Conservation (phyloP, 2,797 vertebrate genomes). For the Alectoris magna region DNA sequence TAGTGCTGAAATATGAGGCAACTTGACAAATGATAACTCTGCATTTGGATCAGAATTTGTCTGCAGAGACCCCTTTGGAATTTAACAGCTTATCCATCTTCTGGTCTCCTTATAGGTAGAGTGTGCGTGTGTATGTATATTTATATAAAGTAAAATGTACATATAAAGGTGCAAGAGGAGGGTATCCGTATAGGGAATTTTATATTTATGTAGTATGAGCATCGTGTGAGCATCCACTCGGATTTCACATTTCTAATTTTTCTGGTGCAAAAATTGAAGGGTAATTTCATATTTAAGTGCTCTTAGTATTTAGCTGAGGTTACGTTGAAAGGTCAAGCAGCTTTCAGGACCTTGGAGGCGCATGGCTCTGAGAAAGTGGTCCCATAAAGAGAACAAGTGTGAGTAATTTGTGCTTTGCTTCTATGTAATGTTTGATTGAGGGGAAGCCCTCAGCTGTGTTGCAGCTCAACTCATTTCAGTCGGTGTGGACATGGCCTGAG, state of each 20-base stretch:
- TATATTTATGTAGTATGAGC: background rate
- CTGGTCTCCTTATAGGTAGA: background rate
- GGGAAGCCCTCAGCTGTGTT: background rate
- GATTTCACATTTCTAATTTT: background rate
- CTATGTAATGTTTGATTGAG: background rate
- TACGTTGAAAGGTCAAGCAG: background rate
- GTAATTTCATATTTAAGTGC: background rate
- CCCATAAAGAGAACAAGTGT: background rate
- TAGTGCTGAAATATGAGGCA: background rate
- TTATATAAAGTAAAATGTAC: fast-evolving
- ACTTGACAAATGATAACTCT: background rate
- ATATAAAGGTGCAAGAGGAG: background rate
- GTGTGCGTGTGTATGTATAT: too few species aligned
- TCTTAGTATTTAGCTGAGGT: background rate
- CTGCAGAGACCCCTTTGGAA: background rate
- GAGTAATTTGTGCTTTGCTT: background rate
- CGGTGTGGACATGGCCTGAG: background rate
- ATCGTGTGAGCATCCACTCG: background rate
- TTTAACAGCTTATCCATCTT: background rate
- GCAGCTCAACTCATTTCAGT: background rate
- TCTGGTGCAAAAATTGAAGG: background rate
- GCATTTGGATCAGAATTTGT: background rate
- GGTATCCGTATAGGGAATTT: background rate
- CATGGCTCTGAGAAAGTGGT: background rate
- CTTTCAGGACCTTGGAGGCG: background rate